phyloP scores from a whole-genome alignment of 2,888 invertebrate species.

The Brachyopa scutellaris region DNA sequence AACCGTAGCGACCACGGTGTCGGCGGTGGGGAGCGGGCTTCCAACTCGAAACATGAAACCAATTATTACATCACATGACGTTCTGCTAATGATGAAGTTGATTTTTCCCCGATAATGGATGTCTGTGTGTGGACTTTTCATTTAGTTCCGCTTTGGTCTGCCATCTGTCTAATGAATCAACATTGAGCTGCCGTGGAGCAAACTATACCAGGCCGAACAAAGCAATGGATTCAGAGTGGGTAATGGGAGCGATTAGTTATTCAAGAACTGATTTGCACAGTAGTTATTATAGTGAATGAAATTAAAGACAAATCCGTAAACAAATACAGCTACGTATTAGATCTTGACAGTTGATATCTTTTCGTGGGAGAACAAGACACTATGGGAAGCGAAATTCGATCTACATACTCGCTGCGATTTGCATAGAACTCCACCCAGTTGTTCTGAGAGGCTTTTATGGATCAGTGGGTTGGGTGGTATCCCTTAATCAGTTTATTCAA shows the following conservation, averaged over 20 bases:
- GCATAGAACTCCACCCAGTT: no score
- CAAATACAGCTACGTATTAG: no score
- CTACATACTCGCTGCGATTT: no score
- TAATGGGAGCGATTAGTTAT: not conserved
- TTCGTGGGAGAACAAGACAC: no score
- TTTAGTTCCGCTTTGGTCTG: constrained; percentile 46
- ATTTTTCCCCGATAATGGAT: constrained; percentile 14
- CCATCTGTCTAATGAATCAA: constrained; percentile 17
- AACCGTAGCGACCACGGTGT: constrained; percentile 25
- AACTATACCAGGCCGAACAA: not conserved
- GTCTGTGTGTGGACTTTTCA: constrained; percentile 1
- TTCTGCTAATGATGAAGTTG: constrained; percentile 28
- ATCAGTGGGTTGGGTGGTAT: no score
- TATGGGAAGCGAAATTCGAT: no score
- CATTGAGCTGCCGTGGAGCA: not conserved
- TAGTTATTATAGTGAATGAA: not conserved
- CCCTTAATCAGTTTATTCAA: no score
- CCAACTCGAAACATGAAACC: constrained; percentile 6
- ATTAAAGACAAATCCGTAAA: no score
- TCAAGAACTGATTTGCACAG: no score
- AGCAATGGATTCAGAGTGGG: not conserved
- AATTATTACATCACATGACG: constrained; percentile 52
- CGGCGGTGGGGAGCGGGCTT: no score
- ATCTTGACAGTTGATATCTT: no score
- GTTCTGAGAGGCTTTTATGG: no score